A percentile compares a stretch with the other conserved stretches of the same genome.
Conservation (phyloP, 2,888 invertebrate species). For the Shargacucullia verbasci region DNA sequence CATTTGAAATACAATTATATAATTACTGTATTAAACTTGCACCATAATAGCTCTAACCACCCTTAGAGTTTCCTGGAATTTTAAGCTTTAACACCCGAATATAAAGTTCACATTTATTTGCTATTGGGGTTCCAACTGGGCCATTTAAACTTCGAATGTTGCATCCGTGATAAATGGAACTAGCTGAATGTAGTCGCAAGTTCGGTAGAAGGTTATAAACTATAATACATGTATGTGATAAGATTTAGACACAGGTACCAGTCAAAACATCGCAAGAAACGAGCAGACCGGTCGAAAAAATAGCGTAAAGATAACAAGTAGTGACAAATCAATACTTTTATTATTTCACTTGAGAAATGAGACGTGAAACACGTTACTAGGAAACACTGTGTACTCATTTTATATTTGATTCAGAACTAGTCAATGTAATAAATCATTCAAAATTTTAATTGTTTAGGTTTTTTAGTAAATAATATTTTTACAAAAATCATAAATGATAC, state of each 20-base stretch:
- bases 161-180: not conserved
- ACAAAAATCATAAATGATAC: not conserved
- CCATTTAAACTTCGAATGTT: slow-evolving; percentile 2
- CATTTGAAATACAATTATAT: slow-evolving; percentile 25
- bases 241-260: not conserved
- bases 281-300: slow-evolving; percentile 18
- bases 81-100: slow-evolving; percentile 5
- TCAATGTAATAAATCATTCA: slow-evolving; percentile 20
- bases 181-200: slow-evolving; percentile 11
- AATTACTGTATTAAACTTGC: slow-evolving; percentile 11
- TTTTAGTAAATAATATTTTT: slow-evolving; percentile 3
- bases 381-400: slow-evolving; percentile 1
- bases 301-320: slow-evolving; percentile 6
- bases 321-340: slow-evolving; percentile 33
- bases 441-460: slow-evolving; percentile 6
- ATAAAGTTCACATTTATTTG: slow-evolving; percentile 27
- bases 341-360: slow-evolving; percentile 16
- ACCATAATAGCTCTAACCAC: not conserved
- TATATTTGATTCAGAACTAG: not conserved
- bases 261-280: slow-evolving; percentile 10
- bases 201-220: not conserved
- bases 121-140: not conserved
- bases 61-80: not conserved
- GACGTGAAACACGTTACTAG: slow-evolving; percentile 10
- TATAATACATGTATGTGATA: not conserved